These are phyloP conservation scores for Plestiodon gilberti DNA, from an alignment of 2,113 vertebrate genomes.

Conservation along the genomic window DNA sequence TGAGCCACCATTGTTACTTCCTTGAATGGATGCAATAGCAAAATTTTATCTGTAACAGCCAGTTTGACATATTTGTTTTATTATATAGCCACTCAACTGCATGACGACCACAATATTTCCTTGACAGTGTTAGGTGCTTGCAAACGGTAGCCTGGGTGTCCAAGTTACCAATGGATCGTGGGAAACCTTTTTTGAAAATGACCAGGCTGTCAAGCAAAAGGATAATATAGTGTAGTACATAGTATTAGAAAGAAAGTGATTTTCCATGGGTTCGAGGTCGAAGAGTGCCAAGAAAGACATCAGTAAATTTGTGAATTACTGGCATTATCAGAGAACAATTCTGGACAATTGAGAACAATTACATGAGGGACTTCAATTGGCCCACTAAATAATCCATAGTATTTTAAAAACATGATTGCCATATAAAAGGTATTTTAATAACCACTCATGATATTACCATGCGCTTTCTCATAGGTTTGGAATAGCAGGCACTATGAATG, in stretches of 20 bases:
- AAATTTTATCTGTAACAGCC: neutral
- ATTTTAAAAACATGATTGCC: neutral
- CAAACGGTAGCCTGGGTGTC: neutral
- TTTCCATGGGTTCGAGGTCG: neutral
- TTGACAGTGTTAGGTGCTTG: neutral
- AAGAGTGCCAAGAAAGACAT: neutral
- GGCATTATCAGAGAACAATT: neutral
- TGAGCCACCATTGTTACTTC: neutral
- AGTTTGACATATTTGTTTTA: neutral
- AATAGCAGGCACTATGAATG: slow-evolving; percentile 89
- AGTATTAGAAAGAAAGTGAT: neutral
- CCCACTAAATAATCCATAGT: neutral
- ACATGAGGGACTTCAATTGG: neutral
- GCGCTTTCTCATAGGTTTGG: slow-evolving; percentile 80
- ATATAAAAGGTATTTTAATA: neutral
- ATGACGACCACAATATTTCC: neutral
- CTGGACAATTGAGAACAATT: neutral
- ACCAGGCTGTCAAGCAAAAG: neutral
- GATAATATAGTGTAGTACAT: neutral
- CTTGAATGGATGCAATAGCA: neutral
- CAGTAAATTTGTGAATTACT: neutral
- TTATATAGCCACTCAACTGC: too few relatives aligned
- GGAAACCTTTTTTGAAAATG: too few relatives aligned
- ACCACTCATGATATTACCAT: neutral
- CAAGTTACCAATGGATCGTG: neutral